A percentile compares a stretch with the other conserved stretches of the same genome.
These are phyloP conservation scores for Neosilurus mollespiculum DNA, from an alignment of 2,797 vertebrate genomes.

Conservation along the genomic window DNA sequence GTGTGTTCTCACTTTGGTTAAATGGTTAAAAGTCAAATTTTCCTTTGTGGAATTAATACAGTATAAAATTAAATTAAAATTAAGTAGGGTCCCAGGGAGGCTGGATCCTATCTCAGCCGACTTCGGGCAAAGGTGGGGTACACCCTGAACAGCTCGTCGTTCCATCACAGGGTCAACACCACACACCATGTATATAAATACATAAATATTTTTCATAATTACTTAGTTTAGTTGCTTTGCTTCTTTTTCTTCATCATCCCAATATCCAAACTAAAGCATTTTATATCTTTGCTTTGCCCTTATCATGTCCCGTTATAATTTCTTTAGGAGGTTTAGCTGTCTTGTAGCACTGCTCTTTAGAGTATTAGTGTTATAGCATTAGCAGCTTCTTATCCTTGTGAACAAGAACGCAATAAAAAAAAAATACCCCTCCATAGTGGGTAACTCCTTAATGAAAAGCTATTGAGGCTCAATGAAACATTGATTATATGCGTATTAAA, in stretches of 20 bases:
- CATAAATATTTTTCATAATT: too few species aligned
- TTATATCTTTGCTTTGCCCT: neutral
- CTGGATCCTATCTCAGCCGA: too few species aligned
- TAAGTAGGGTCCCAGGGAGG: too few species aligned
- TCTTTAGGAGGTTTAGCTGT: slow-evolving; percentile 47
- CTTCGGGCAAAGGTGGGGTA: too few species aligned
- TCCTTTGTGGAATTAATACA: too few species aligned
- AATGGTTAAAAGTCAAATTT: too few species aligned
- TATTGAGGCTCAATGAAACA: slow-evolving; percentile 62
- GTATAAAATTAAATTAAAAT: too few species aligned
- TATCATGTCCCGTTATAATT: slow-evolving; percentile 7
- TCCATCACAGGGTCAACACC: too few species aligned
- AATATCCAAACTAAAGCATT: slow-evolving; percentile 13
- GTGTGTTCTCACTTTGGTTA: too few species aligned
- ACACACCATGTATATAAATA: too few species aligned
- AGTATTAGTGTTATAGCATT: slow-evolving; percentile 52
- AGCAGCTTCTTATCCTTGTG: slow-evolving; percentile 40
- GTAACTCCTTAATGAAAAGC: slow-evolving; percentile 61
- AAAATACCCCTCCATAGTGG: slow-evolving; percentile 45
- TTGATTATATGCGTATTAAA: slow-evolving; percentile 66
- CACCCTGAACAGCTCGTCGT: too few species aligned
- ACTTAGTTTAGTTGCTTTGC: neutral
- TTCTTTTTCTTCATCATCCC: neutral
- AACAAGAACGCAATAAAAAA: slow-evolving; percentile 56
- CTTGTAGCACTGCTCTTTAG: slow-evolving; percentile 35